Percentiles rank a stretch among this genome's conserved stretches.
Evolutionary conservation across 1,140 invertebrate genomes (phyloP).

Genomic region (Luehdorfia chinensis): DNA sequence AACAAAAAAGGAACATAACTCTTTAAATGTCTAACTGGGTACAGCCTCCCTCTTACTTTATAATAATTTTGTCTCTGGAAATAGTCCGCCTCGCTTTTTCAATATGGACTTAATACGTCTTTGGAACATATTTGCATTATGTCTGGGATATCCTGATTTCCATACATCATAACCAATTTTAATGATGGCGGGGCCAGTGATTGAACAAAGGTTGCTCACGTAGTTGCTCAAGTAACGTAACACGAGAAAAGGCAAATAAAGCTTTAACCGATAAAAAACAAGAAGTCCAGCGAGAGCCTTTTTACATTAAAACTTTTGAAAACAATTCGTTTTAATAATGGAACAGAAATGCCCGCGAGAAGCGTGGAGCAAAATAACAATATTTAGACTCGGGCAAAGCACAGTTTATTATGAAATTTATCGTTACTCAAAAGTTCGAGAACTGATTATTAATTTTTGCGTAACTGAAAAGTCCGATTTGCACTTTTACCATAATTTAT

Average conservation of each 20-base stretch:
- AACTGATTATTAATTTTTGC: conserved; percentile 38
- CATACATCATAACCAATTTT: no score
- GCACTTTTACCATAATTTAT: conserved; percentile 7
- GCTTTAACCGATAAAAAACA: conserved; percentile 29
- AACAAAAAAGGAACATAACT: no score
- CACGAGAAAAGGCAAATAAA: conserved; percentile 23
- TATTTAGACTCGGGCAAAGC: conserved; percentile 47
- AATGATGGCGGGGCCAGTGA: no score
- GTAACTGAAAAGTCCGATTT: neutral
- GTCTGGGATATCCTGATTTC: no score
- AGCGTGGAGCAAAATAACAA: conserved; percentile 52
- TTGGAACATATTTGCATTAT: no score
- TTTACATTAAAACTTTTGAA: conserved; percentile 58
- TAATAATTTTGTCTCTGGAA: no score
- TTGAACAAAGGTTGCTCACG: no score
- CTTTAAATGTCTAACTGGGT: no score
- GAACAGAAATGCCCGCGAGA: conserved; percentile 43
- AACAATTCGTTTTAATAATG: conserved; percentile 54
- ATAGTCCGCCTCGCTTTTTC: no score
- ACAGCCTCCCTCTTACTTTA: no score
- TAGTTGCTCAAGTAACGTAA: no score
- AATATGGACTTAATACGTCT: no score
- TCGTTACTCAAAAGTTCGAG: conserved; percentile 42
- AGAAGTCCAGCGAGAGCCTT: conserved; percentile 40
- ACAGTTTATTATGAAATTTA: conserved; percentile 58